phyloP scores from a whole-genome alignment of 2,888 invertebrate species.

The Ferrisia virgata region DNA sequence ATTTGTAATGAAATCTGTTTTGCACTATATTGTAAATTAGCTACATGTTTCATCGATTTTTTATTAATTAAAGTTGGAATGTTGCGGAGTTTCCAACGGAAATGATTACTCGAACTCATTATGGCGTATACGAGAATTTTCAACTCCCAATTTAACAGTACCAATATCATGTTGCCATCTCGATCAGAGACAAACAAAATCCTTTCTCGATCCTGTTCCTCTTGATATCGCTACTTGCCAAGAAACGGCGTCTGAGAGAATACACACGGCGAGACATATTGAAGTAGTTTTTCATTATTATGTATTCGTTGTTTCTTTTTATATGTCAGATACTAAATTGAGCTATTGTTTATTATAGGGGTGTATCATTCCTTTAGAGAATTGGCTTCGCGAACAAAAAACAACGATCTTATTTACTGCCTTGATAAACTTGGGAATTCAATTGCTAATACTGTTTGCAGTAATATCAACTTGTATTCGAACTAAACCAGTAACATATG shows the following conservation, averaged over 20 bases:
- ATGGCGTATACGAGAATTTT: constrained; percentile 71
- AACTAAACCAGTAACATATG: not conserved
- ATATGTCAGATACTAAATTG: constrained; percentile 31
- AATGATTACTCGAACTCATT: constrained; percentile 76
- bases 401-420: constrained; percentile 65
- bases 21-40: too few species aligned
- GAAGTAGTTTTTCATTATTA: constrained; percentile 33
- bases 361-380: constrained; percentile 66
- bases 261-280: constrained; percentile 48
- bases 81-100: constrained; percentile 75
- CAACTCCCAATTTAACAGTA: constrained; percentile 55
- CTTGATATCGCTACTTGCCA: constrained; percentile 70
- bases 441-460: constrained; percentile 65
- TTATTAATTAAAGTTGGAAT: constrained; percentile 61
- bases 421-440: constrained; percentile 67
- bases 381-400: constrained; percentile 75
- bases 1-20: too few species aligned
- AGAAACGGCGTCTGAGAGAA: constrained; percentile 59
- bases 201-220: constrained; percentile 74
- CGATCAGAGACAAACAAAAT: constrained; percentile 51
- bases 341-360: constrained; percentile 57
- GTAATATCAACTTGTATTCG: constrained; percentile 47
- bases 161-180: constrained; percentile 70
- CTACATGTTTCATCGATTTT: not conserved
- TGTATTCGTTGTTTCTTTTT: not conserved